Evolutionary conservation across 2,113 vertebrate species (phyloP).

Genomic region (Abramis brama): DNA sequence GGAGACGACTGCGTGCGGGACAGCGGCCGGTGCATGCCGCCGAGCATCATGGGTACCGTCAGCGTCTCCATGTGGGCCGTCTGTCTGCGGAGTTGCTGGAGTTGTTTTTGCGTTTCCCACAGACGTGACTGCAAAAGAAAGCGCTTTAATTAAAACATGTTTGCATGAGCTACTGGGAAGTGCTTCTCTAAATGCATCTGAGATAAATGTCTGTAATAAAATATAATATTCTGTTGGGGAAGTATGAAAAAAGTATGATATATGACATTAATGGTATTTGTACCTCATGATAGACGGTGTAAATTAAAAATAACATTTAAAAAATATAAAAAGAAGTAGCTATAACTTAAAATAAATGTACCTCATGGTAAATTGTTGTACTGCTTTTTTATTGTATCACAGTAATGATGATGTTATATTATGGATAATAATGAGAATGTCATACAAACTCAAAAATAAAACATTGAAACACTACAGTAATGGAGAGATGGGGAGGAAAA

Average conservation of each 20-base stretch:
- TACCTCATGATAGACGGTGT: background rate
- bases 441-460: background rate
- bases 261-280: background rate
- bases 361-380: background rate
- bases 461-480: background rate
- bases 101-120: slow-evolving; percentile 89
- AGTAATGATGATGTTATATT: background rate
- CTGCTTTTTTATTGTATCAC: background rate
- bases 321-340: background rate
- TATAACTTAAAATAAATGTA: too few relatives aligned
- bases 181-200: background rate
- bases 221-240: background rate
- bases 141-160: background rate
- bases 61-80: slow-evolving; percentile 77
- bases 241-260: background rate
- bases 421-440: background rate
- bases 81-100: slow-evolving; percentile 81
- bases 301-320: background rate
- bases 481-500: background rate
- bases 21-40: slow-evolving; percentile 80
- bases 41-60: slow-evolving; percentile 69
- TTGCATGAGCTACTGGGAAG: background rate
- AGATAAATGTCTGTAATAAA: background rate
- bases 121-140: slow-evolving; percentile 77
- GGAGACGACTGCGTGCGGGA: slow-evolving; percentile 88